phyloP scores from a whole-genome alignment of 2,113 vertebrate species.

The Sinocyclocheilus anshuiensis region DNA sequence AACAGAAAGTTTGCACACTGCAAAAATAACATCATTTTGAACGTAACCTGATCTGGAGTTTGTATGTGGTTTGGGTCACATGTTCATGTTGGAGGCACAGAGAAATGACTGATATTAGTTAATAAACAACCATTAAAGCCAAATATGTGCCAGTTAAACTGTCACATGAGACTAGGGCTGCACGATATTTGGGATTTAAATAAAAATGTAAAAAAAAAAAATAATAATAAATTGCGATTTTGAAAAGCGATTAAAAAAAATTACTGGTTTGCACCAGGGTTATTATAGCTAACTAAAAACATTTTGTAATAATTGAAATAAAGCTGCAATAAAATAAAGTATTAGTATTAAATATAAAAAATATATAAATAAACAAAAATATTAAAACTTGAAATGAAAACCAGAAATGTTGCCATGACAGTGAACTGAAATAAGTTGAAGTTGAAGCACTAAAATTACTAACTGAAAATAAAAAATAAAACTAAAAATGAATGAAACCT shows the following conservation, averaged over 20 bases:
- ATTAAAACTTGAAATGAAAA: not conserved
- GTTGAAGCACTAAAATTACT: too few species aligned
- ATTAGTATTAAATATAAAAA: too few species aligned
- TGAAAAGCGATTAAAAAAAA: too few species aligned
- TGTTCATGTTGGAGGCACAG: not conserved
- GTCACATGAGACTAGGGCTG: too few species aligned
- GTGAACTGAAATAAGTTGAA: too few species aligned
- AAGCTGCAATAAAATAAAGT: too few species aligned
- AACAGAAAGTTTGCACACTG: not conserved
- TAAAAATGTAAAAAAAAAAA: too few species aligned
- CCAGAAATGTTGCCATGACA: too few species aligned
- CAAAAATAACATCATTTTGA: not conserved
- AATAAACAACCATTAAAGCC: not conserved
- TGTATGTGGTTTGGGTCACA: not conserved
- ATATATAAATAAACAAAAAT: too few species aligned
- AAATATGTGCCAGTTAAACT: too few species aligned
- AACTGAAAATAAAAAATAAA: not conserved
- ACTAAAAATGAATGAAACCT: not conserved
- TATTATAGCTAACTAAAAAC: not conserved
- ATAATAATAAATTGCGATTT: too few species aligned
- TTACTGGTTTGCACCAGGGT: not conserved
- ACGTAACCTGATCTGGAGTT: not conserved
- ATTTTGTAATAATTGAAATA: not conserved
- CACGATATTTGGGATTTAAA: too few species aligned
- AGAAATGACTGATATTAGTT: not conserved